Evolutionary conservation across 1,140 invertebrate species (phyloP).

Genomic region (Dendrolimus kikuchii): DNA sequence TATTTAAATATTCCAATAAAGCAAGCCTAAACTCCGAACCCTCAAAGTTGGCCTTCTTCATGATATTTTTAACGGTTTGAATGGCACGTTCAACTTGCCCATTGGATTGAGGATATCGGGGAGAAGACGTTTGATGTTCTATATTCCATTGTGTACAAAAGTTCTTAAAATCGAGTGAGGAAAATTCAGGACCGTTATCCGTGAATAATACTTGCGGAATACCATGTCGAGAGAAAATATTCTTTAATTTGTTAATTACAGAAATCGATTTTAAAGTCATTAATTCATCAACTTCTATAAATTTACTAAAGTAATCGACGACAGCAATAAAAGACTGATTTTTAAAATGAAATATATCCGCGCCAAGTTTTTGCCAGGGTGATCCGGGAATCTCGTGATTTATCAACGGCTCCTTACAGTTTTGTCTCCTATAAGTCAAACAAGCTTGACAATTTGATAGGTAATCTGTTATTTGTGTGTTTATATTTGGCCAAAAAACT

Average conservation of each 20-base stretch:
- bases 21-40: slow-evolving; percentile 24
- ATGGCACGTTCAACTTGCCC: slow-evolving; percentile 48
- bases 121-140: slow-evolving; percentile 36
- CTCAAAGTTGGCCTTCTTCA: slow-evolving; percentile 23
- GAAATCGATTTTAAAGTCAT: slow-evolving; percentile 6
- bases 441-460: slow-evolving; percentile 12
- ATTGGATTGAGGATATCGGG: slow-evolving; percentile 58
- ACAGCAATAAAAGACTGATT: slow-evolving; percentile 37
- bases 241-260: slow-evolving; percentile 27
- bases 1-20: slow-evolving; percentile 29
- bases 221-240: slow-evolving; percentile 47
- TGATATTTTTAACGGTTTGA: slow-evolving; percentile 32
- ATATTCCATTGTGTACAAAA: slow-evolving; percentile 56
- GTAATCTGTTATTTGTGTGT: slow-evolving; percentile 7
- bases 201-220: slow-evolving; percentile 50
- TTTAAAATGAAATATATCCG: slow-evolving; percentile 37
- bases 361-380: slow-evolving; percentile 7
- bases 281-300: slow-evolving; percentile 25
- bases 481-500: slow-evolving; percentile 19
- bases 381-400: slow-evolving; percentile 26
- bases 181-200: slow-evolving; percentile 62
- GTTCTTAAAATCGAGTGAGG: slow-evolving; percentile 41
- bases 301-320: slow-evolving; percentile 48
- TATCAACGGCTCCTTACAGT: slow-evolving; percentile 37
- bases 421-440: slow-evolving; percentile 16